Evolutionary conservation across 1,140 invertebrate species (phyloP).

Genomic region (Akabosia matsudoensis): DNA sequence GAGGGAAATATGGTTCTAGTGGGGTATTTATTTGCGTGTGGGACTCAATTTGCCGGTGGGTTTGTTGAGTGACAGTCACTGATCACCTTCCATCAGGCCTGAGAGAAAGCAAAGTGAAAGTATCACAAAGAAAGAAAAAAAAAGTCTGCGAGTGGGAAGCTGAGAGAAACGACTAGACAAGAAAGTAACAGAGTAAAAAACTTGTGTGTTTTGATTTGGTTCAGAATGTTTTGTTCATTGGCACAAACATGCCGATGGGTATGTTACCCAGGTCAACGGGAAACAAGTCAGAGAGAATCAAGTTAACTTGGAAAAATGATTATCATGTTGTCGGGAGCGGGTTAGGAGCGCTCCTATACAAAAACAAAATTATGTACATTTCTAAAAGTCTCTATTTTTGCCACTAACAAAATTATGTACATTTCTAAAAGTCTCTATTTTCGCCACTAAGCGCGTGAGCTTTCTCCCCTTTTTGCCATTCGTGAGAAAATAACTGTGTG

Average conservation of each 20-base stretch:
- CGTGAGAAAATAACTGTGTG: background rate
- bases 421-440: background rate
- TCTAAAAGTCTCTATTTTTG: background rate
- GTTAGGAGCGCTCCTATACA: no score
- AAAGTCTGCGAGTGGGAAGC: background rate
- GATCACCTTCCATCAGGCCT: constrained; percentile 6
- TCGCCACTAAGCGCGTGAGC: background rate
- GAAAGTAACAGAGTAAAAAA: no score
- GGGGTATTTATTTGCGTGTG: background rate
- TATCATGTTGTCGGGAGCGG: no score
- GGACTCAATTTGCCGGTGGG: background rate
- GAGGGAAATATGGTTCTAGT: no score
- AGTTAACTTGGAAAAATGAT: no score
- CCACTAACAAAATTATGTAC: background rate
- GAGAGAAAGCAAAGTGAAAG: background rate
- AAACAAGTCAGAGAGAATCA: no score
- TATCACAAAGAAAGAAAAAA: background rate
- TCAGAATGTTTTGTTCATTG: no score
- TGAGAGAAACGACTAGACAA: background rate
- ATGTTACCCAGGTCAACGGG: no score
- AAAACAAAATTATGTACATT: no score
- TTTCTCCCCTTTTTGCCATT: background rate
- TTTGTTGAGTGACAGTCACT: constrained; percentile 8
- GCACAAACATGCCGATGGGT: no score
- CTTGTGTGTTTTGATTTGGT: no score